Base-by-base conservation (phyloP, 2,113 vertebrate genomes). In the Orientallactaga bullata region DNA sequence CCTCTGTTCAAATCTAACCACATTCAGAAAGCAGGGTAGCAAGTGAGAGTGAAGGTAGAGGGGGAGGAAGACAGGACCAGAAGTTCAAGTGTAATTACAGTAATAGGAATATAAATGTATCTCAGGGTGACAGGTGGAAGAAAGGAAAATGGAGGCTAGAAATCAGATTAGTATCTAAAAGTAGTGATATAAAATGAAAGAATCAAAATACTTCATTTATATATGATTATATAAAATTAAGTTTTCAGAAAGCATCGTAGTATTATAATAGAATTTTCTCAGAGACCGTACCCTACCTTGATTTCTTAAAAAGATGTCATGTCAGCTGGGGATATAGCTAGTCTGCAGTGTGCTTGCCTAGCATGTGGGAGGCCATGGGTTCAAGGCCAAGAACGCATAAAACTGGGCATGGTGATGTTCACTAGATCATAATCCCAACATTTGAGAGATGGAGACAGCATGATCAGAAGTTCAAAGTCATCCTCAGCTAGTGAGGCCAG, bases 201-300 rank as follows among this genome's bases (percentile, higher is more conserved):
- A 93, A 21, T 28, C 24, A 35, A 58, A 47, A 47, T 47, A 47
- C 42, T 95, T 91, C 23, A 89, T 39, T 47, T 87, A 39, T 23
- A 86, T 26, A 32, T 91, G 80, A 65, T 58, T 88, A 74, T 80
- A n/a, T 88, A 91, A 94, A 89, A 88, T 39, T 63, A 89, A 90
- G 17, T 84, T 92, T 93, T 12, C 32, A 88, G 21, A 42, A 83
- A 78, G 12, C n/a, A 88, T 76, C 82, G 86, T 88, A 37, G 66
- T 72, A 15, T 74, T 84, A 37, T 51, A 89, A 85, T 35, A 88
- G 20, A 77, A 63, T 80, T 86, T 93, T 73, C n/a, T 68, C 78
- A 68, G 30, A 20, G 61, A 73, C 12, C 85, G 17, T 39, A 82
- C 17, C 2, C 26, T 90, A 9, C 35, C 9, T 51, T 23, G 60